Evolutionary conservation across 2,113 vertebrate species (phyloP).

Genomic region (Aphyosemion australe): DNA sequence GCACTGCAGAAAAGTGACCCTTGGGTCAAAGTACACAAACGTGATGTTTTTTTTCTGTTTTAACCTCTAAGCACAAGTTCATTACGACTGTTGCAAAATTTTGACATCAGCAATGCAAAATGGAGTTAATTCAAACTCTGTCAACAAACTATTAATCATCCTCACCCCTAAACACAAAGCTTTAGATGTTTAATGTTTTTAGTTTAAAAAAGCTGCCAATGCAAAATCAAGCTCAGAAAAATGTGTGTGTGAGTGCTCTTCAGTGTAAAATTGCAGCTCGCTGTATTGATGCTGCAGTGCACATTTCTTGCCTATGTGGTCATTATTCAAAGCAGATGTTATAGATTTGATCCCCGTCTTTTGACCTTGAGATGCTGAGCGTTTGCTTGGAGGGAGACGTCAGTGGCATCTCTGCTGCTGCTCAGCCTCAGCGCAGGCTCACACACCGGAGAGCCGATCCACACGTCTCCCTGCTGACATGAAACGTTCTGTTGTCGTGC

Average conservation of each 20-base stretch:
- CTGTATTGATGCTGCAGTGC: conserved; percentile 58
- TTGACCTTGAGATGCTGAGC: conserved; percentile 75
- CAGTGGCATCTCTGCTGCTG: conserved; percentile 69
- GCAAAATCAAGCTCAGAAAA: conserved; percentile 66
- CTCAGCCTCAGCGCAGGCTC: conserved; percentile 33
- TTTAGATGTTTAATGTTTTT: conserved; percentile 30
- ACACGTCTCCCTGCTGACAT: conserved; percentile 29
- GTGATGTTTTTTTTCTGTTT: conserved; percentile 34
- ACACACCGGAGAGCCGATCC: conserved; percentile 22
- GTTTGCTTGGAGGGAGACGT: conserved; percentile 66
- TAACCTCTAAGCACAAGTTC: conserved; percentile 62
- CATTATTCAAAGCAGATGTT: conserved; percentile 79
- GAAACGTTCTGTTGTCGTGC: conserved; percentile 19
- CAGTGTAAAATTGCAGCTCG: conserved; percentile 58
- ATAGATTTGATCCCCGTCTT: conserved; percentile 72
- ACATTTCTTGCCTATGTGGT: conserved; percentile 76
- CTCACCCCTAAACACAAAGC: conserved; percentile 15
- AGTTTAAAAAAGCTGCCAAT: conserved; percentile 60
- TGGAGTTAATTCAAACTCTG: conserved; percentile 43
- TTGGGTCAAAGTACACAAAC: conserved; percentile 36
- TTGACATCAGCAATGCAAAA: conserved; percentile 39
- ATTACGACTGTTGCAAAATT: conserved; percentile 42
- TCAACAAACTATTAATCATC: conserved; percentile 61
- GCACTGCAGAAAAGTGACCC: conserved; percentile 14
- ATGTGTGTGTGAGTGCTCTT: conserved; percentile 57